Conservation (phyloP, 2,888 invertebrate genomes). For the Polyommatus iphigenia region DNA sequence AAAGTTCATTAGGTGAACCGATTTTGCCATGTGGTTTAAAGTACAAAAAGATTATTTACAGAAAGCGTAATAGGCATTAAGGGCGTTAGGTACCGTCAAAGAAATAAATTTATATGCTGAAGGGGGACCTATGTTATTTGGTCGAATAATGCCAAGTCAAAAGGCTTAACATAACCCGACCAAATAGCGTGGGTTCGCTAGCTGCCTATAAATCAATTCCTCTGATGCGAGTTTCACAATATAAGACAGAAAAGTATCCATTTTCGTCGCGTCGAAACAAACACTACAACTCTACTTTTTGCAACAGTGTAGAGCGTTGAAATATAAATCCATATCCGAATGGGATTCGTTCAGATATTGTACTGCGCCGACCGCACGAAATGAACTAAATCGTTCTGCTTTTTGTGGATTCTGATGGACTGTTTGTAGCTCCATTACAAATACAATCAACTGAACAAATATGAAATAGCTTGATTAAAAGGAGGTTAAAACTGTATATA, state of each 20-base stretch:
- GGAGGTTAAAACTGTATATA: not conserved
- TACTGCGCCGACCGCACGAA: slow-evolving; percentile 11
- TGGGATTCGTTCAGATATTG: not conserved
- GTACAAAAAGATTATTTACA: too few species aligned
- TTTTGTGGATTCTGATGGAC: slow-evolving; percentile 13
- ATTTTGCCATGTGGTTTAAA: too few species aligned
- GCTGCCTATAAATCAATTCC: not conserved
- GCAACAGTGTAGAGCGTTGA: slow-evolving; percentile 5
- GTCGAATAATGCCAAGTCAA: too few species aligned
- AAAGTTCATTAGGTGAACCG: too few species aligned
- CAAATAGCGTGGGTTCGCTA: too few species aligned
- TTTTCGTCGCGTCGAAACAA: not conserved
- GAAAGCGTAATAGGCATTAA: too few species aligned
- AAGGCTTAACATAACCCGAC: too few species aligned
- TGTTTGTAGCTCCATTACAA: slow-evolving; percentile 15
- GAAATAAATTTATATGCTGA: too few species aligned
- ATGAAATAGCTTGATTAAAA: not conserved
- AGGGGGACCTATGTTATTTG: too few species aligned
- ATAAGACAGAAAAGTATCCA: not conserved
- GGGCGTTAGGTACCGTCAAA: too few species aligned
- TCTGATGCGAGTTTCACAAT: not conserved
- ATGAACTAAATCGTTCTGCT: slow-evolving; percentile 17
- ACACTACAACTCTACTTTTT: not conserved
- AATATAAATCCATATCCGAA: slow-evolving; percentile 11
- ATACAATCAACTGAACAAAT: slow-evolving; percentile 18